A percentile compares a stretch with the other conserved stretches of the same genome.
Evolutionary conservation across 2,888 invertebrate species (phyloP).

Genomic region (Pandemis cinnamomeana): DNA sequence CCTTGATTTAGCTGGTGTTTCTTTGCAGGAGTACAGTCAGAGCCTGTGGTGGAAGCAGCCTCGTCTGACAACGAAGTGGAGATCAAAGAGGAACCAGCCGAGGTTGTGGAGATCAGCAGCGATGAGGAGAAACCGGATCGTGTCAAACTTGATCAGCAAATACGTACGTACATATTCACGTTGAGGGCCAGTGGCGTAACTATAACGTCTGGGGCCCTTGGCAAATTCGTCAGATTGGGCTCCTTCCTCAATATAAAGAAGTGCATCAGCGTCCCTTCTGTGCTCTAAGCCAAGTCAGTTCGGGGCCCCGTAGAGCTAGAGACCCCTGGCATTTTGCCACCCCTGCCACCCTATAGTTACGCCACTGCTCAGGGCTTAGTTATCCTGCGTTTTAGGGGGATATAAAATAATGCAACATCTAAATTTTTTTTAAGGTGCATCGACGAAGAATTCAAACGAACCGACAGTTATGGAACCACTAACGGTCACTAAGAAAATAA

Average conservation of each 20-base stretch:
- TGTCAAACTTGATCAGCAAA: conserved; percentile 50
- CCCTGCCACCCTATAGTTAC: too few relatives aligned
- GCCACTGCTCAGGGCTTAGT: too few relatives aligned
- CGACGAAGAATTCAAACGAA: conserved; percentile 40
- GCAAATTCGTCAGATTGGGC: too few relatives aligned
- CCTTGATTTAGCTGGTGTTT: not conserved
- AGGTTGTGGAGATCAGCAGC: conserved; percentile 78
- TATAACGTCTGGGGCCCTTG: too few relatives aligned
- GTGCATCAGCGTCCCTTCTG: too few relatives aligned
- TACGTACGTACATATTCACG: not conserved
- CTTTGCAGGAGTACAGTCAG: conserved; percentile 15
- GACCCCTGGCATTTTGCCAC: too few relatives aligned
- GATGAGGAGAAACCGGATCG: conserved; percentile 74
- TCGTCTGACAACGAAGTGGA: conserved; percentile 71
- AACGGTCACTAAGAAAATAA: conserved; percentile 62
- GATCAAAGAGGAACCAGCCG: conserved; percentile 77
- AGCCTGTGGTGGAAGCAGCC: conserved; percentile 41
- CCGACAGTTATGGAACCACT: conserved; percentile 39
- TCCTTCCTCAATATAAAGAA: too few relatives aligned
- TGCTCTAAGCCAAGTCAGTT: too few relatives aligned
- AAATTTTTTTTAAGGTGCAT: conserved; percentile 51
- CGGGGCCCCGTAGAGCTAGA: too few relatives aligned
- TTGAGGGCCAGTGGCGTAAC: too few relatives aligned
- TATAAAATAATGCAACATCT: too few relatives aligned
- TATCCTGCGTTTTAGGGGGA: too few relatives aligned